Base-by-base conservation (phyloP, 2,888 invertebrate species). In the Neoitamus cyanurus region DNA sequence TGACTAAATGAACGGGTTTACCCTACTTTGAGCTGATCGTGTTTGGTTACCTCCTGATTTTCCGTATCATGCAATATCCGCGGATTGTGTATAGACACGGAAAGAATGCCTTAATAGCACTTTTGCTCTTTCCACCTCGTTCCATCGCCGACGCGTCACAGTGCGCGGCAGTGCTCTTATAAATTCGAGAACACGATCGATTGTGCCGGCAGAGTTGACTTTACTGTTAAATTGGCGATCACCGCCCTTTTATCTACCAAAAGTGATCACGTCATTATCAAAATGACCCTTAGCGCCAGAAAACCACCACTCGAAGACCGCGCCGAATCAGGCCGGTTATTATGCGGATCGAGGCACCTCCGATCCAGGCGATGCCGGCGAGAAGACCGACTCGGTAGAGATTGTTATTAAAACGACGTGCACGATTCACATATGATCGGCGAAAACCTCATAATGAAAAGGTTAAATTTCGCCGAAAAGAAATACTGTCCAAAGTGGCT, bases 381-480 rank as follows among this genome's bases (percentile, higher is more conserved):
- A 7, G 25, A 34, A 13, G 34, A 80, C 13, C 36, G 7, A 28
- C 36, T 25, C 20, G 25, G 0, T 13, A 11, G 37, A 69, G 34
- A 31, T 69, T 13, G 36, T 82, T 82, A 69, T 69, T 82, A 69
- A 37, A 69, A 82, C 69, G 37, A 36, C 42, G 69, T 69, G 36
- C 69, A 68, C 82, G 82, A 69, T 69, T 69, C 83, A 72, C 42
- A 83, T 83, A 46, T 83, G 83, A 83, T 83, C 83, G 83, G 83
- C 83, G 72, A 70, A 83, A 83, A 72, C 31, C 13, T 72, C 31
- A 83, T 83, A 83, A 83, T 83, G 72, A 83, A 83, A 83, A 83
- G 83, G 83, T 46, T 72, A 83, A 83, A 83, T 83, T 83, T 83
- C 83, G 83, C 72, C 83, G 83, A 72, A 83, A 83, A 72, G 72